These are phyloP conservation scores for Gastracanthus pulcherrimus DNA, from an alignment of 2,888 invertebrate species.

Conservation along the genomic window DNA sequence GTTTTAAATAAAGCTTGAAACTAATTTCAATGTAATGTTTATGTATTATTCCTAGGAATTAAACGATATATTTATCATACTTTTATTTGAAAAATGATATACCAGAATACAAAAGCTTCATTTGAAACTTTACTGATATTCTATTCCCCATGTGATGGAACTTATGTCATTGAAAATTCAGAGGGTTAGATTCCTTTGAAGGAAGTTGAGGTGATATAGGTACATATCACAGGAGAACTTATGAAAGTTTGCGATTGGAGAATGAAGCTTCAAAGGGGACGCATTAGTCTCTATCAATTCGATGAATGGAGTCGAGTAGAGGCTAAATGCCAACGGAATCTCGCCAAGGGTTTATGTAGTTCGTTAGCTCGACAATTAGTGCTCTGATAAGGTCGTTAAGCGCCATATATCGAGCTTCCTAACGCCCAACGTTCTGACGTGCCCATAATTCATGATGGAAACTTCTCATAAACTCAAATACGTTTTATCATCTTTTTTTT, in stretches of 20 bases:
- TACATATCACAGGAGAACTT: background rate
- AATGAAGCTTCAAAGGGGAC: conserved; percentile 34
- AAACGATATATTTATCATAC: too few relatives aligned
- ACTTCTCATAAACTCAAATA: conserved; percentile 24
- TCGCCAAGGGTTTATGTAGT: conserved; percentile 61
- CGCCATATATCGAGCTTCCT: conserved; percentile 56
- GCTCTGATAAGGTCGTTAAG: conserved; percentile 69
- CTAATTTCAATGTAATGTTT: too few relatives aligned
- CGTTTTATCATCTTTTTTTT: background rate
- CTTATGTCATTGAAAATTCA: background rate
- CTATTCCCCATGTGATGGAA: background rate
- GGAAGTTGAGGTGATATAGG: background rate
- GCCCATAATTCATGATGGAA: conserved; percentile 27
- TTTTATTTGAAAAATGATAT: too few relatives aligned
- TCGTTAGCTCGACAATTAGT: conserved; percentile 70
- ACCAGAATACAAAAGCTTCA: too few relatives aligned
- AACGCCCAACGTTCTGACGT: background rate
- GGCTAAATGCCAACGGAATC: conserved; percentile 48
- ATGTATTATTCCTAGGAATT: too few relatives aligned
- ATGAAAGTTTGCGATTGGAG: conserved; percentile 18
- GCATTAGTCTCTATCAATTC: conserved; percentile 67
- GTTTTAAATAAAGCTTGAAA: background rate
- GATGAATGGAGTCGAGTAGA: conserved; percentile 61
- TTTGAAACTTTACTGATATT: background rate
- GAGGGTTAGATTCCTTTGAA: background rate